A percentile compares a stretch with the other conserved stretches of the same genome.
Evolutionary conservation across 1,140 invertebrate species (phyloP).

Genomic region (Augochlora pura): DNA sequence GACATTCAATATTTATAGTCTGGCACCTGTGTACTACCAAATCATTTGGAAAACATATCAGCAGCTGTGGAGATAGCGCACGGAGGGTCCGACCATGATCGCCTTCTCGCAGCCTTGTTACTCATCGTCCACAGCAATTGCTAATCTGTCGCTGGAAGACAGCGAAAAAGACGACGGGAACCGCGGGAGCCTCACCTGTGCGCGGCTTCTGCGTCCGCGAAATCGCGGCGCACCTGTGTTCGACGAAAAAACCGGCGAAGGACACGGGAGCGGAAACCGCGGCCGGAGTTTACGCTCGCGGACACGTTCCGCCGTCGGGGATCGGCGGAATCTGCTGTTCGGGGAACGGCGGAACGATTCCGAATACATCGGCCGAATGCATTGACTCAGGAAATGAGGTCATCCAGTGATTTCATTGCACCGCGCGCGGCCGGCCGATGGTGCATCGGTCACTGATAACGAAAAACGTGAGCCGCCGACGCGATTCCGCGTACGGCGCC

Average conservation of each 20-base stretch:
- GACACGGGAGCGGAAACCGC: constrained; percentile 14
- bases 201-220: not conserved
- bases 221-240: not conserved
- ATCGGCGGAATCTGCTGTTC: too few relatives aligned
- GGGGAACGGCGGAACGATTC: constrained; percentile 40
- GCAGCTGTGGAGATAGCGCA: not conserved
- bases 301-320: constrained; percentile 52
- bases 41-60: not conserved
- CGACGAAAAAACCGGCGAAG: not conserved
- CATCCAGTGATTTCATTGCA: constrained; percentile 56
- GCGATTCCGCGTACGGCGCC: constrained; percentile 38
- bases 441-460: constrained; percentile 46
- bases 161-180: not conserved
- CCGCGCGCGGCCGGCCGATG: constrained; percentile 2
- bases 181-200: not conserved
- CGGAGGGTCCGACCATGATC: not conserved
- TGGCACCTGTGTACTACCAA: not conserved
- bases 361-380: constrained; percentile 34
- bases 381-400: constrained; percentile 57
- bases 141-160: not conserved
- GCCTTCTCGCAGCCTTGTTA: constrained; percentile 4
- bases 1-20: not conserved
- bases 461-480: constrained; percentile 42
- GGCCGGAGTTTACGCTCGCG: constrained; percentile 34
- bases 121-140: constrained; percentile 24